A percentile compares a stretch with the other conserved stretches of the same genome.
Evolutionary conservation across 2,888 invertebrate species (phyloP).

Genomic region (Drosophila austrosaltans): DNA sequence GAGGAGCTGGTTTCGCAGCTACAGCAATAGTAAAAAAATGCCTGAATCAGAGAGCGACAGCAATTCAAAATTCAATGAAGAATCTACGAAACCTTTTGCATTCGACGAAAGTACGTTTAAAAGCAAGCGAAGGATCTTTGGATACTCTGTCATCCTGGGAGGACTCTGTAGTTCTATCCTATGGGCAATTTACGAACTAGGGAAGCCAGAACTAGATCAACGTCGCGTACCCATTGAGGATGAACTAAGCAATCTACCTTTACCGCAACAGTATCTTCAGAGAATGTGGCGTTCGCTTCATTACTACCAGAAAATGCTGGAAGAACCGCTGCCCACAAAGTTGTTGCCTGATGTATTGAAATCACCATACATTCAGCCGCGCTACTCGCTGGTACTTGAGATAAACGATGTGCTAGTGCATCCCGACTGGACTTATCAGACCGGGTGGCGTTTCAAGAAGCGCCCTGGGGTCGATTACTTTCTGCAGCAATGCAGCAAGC

Average conservation of each 20-base stretch:
- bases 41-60: not conserved
- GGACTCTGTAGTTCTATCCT: conserved; percentile 86
- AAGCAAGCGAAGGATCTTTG: conserved; percentile 28
- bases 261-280: conserved; percentile 88
- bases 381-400: conserved; percentile 97
- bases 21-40: not conserved
- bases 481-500: conserved; percentile 92
- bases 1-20: not conserved
- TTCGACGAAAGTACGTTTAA: not conserved
- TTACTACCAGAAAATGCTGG: conserved; percentile 90
- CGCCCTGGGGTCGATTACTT: conserved; percentile 98
- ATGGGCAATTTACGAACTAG: conserved; percentile 88
- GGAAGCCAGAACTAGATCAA: conserved; percentile 89
- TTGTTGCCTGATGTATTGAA: conserved; percentile 95
- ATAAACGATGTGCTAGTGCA: conserved; percentile 97
- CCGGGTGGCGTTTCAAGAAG: conserved; percentile 99
- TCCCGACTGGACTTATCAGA: conserved; percentile 99
- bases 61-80: not conserved
- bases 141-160: conserved; percentile 84
- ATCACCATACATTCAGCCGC: conserved; percentile 96
- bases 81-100: not conserved
- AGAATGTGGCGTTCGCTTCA: conserved; percentile 89
- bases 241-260: conserved; percentile 88
- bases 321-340: conserved; percentile 96
- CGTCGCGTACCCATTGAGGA: conserved; percentile 89